Evolutionary conservation across 2,113 vertebrate genomes (phyloP).

Genomic region (Dendrocopos noguchii): DNA sequence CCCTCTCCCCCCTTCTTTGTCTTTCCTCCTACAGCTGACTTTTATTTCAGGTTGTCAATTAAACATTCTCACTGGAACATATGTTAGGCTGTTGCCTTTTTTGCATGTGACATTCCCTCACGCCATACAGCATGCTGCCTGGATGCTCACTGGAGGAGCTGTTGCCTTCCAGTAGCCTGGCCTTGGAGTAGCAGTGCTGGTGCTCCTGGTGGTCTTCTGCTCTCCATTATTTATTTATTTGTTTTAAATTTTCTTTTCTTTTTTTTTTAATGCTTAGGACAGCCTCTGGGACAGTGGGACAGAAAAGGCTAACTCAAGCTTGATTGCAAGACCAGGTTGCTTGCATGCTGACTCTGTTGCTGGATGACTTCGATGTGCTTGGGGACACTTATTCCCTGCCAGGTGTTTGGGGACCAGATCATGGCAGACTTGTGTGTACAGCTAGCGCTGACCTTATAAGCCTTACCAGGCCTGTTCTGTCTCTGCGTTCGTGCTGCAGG

Average conservation of each 20-base stretch:
- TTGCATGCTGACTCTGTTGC: neutral
- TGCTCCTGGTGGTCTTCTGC: neutral
- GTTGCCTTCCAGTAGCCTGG: neutral
- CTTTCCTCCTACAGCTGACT: conserved; percentile 40
- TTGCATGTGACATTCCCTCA: conserved; percentile 18
- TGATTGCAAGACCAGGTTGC: neutral
- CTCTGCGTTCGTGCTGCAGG: neutral
- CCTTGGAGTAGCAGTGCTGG: neutral
- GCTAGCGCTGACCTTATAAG: neutral
- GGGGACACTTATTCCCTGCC: neutral
- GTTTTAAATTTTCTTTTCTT: too few relatives aligned
- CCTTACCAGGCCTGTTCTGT: neutral
- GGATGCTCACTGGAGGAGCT: neutral
- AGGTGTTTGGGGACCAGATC: conserved; percentile 15
- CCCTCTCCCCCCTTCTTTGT: neutral
- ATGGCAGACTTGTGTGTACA: neutral
- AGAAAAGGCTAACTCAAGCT: neutral
- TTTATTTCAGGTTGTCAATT: conserved; percentile 62
- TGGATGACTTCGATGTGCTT: neutral
- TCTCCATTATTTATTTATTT: too few relatives aligned
- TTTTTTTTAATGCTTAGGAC: neutral
- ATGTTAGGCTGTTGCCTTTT: conserved; percentile 59
- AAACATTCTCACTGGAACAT: conserved; percentile 11
- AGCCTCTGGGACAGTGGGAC: neutral
- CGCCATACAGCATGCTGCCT: accelerated